Evolutionary conservation across 2,113 vertebrate genomes (phyloP).

Genomic region (Ammospiza nelsoni): DNA sequence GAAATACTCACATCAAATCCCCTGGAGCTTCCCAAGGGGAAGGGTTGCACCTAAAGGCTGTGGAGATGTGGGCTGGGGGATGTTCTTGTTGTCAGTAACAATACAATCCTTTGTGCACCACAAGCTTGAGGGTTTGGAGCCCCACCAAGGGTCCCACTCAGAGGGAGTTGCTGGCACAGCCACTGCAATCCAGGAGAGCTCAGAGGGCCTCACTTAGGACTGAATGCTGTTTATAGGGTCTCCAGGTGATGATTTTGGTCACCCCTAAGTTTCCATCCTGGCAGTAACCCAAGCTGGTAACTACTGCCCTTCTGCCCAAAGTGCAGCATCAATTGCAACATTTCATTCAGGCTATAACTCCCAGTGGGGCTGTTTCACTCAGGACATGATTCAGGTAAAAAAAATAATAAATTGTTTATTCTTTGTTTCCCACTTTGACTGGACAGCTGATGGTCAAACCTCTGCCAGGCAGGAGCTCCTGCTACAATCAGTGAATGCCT

Average conservation of each 20-base stretch:
- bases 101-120: not conserved
- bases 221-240: not conserved
- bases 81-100: not conserved
- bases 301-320: not conserved
- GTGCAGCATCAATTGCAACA: too few species aligned
- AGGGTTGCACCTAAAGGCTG: not conserved
- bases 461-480: not conserved
- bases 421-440: not conserved
- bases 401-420: not conserved
- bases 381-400: rapidly evolving
- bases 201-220: not conserved
- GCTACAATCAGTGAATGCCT: not conserved
- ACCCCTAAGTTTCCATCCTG: not conserved
- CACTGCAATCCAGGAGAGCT: not conserved
- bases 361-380: not conserved
- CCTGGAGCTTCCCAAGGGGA: not conserved
- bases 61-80: not conserved
- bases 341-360: not conserved
- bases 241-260: not conserved
- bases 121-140: not conserved
- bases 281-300: not conserved
- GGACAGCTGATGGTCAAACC: not conserved
- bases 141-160: not conserved
- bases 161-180: not conserved
- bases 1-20: not conserved